Percentiles rank a stretch among this genome's conserved stretches.
Conservation (phyloP, 1,140 invertebrate species). For the Leptoteleia sp. region DNA sequence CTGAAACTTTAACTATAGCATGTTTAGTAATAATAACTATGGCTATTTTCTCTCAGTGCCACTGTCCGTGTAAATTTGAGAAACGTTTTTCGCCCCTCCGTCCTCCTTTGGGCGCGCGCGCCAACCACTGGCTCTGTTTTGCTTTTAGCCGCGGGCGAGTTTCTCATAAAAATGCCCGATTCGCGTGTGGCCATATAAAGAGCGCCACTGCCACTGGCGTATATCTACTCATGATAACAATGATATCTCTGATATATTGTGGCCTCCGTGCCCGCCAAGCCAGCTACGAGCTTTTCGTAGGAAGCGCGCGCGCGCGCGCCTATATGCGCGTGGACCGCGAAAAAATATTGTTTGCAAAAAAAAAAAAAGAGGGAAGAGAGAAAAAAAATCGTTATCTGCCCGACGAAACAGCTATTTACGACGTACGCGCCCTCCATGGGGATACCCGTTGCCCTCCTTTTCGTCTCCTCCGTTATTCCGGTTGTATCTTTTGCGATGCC, state of each 20-base stretch:
- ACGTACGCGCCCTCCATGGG: slow-evolving; percentile 49
- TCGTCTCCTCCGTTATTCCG: slow-evolving; percentile 16
- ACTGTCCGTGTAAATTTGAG: slow-evolving; percentile 46
- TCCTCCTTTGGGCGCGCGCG: slow-evolving; percentile 15
- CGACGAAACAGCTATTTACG: slow-evolving; percentile 68
- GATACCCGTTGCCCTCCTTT: slow-evolving; percentile 39
- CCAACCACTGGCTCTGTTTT: slow-evolving; percentile 23
- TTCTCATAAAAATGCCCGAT: slow-evolving; percentile 72
- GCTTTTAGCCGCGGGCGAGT: slow-evolving; percentile 61
- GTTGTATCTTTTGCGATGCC: too few relatives aligned
- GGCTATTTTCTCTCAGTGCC: too few relatives aligned
- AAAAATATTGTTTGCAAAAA: slow-evolving; percentile 65
- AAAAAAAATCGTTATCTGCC: slow-evolving; percentile 67
- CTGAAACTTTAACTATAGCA: too few relatives aligned
- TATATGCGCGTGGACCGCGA: slow-evolving; percentile 46
- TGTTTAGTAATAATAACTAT: too few relatives aligned
- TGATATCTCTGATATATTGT: slow-evolving; percentile 74
- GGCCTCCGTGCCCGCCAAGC: slow-evolving; percentile 55
- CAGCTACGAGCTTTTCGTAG: slow-evolving; percentile 50
- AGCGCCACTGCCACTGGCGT: slow-evolving; percentile 48
- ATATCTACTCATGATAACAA: slow-evolving; percentile 71
- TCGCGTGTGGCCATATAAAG: slow-evolving; percentile 69
- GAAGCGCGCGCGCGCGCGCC: slow-evolving; percentile 42
- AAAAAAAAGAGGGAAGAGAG: too few relatives aligned
- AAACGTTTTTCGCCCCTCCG: slow-evolving; percentile 23